Percentiles rank a stretch among this genome's conserved stretches.
Evolutionary conservation across 2,888 invertebrate genomes (phyloP).

Genomic region (Cantharis rustica): DNA sequence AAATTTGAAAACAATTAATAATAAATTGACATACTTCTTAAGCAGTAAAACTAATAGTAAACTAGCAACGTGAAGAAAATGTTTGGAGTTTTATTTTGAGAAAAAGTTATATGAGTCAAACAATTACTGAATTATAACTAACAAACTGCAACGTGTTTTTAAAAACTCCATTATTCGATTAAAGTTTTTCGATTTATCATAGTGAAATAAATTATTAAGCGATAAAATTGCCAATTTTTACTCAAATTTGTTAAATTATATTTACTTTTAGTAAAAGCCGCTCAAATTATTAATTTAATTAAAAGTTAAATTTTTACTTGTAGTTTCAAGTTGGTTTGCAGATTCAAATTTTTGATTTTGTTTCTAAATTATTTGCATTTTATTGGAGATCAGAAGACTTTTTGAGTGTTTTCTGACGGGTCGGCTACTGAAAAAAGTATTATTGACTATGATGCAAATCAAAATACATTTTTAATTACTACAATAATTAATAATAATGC

Average conservation of each 20-base stretch:
- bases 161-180: background rate
- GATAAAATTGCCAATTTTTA: background rate
- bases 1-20: background rate
- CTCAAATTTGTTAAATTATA: background rate
- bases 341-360: background rate
- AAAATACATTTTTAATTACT: too few species aligned
- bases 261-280: background rate
- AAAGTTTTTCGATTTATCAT: background rate
- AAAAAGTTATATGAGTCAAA: background rate
- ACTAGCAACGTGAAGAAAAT: background rate
- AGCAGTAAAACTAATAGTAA: background rate
- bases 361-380: background rate
- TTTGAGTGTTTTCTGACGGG: too few species aligned
- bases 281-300: background rate
- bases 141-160: background rate
- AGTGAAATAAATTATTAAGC: background rate
- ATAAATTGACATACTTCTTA: background rate
- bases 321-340: background rate
- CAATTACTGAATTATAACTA: background rate
- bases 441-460: too few species aligned
- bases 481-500: too few species aligned
- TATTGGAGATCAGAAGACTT: too few species aligned
- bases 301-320: background rate
- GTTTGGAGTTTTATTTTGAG: background rate
- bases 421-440: too few species aligned